Percentiles rank a stretch among this genome's conserved stretches.
Evolutionary conservation across 2,113 vertebrate genomes (phyloP).

Genomic region (Proteles cristata): DNA sequence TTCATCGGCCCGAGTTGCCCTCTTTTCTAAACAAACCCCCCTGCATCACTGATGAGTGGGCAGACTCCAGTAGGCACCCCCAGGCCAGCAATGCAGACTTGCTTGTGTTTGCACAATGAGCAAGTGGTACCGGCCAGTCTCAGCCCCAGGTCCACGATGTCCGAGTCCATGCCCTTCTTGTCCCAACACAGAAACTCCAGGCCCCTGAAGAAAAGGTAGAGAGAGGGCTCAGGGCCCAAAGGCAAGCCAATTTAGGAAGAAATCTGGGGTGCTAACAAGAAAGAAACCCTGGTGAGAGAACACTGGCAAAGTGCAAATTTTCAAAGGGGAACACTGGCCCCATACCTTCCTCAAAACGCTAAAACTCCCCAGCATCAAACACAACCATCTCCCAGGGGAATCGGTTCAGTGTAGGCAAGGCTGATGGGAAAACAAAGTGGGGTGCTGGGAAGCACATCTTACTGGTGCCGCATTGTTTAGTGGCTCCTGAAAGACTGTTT

Average conservation of each 20-base stretch:
- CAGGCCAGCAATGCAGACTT: neutral
- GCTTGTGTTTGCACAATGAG: neutral
- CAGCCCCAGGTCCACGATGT: neutral
- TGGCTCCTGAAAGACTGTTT: neutral
- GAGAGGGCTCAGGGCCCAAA: neutral
- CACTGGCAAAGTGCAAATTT: neutral
- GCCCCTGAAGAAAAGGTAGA: neutral
- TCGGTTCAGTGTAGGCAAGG: neutral
- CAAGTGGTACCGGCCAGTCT: neutral
- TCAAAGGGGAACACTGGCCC: neutral
- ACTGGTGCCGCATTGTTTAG: neutral
- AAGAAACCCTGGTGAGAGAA: neutral
- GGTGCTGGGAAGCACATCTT: neutral
- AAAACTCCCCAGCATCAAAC: too few relatives aligned
- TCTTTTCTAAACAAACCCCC: neutral
- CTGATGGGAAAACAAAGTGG: neutral
- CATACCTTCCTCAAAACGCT: neutral
- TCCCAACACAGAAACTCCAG: neutral
- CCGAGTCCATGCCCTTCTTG: neutral
- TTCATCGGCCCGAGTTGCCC: neutral
- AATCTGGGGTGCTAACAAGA: slow-evolving; percentile 16
- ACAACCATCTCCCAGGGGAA: neutral
- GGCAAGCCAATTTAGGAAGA: neutral
- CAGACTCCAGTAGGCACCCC: neutral
- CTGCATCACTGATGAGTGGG: neutral